Percentiles rank a stretch among this genome's conserved stretches.
These are phyloP conservation scores for Nemopilema nomurai DNA, from an alignment of 30 jellyfish, hydroid and myxozoan species.

Conservation along the genomic window DNA sequence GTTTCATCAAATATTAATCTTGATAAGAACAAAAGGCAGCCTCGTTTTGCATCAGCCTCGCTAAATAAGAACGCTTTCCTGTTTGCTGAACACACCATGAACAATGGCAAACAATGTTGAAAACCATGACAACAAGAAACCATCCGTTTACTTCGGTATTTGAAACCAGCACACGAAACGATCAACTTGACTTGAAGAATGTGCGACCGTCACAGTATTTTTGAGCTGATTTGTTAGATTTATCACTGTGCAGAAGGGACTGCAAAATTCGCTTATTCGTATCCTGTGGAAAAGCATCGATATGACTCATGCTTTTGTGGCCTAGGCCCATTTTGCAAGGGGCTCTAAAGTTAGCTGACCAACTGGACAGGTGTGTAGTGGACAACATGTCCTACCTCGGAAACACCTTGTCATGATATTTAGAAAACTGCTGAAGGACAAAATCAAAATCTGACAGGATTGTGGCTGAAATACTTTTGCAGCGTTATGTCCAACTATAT, in stretches of 20 bases:
- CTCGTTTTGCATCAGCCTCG: background rate
- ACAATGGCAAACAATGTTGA: conserved; percentile 8
- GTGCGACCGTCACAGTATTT: background rate
- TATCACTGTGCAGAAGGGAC: too few species aligned
- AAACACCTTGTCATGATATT: background rate
- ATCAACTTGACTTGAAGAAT: background rate
- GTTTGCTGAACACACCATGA: background rate
- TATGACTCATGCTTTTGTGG: background rate
- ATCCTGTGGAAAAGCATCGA: too few species aligned
- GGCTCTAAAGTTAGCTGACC: background rate
- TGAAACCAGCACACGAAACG: conserved; percentile 6
- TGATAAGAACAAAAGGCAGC: background rate
- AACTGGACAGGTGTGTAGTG: background rate
- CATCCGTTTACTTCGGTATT: background rate
- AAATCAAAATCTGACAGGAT: background rate
- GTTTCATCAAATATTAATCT: too few species aligned
- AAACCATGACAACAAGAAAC: conserved; percentile 23
- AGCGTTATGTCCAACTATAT: background rate
- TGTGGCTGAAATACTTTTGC: background rate
- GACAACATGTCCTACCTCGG: background rate
- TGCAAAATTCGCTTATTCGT: too few species aligned
- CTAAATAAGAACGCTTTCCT: background rate
- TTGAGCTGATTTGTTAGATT: background rate
- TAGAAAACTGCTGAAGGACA: background rate
- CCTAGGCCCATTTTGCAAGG: background rate